Base-by-base conservation (phyloP, 2,113 vertebrate genomes). In the Aegithalos caudatus region DNA sequence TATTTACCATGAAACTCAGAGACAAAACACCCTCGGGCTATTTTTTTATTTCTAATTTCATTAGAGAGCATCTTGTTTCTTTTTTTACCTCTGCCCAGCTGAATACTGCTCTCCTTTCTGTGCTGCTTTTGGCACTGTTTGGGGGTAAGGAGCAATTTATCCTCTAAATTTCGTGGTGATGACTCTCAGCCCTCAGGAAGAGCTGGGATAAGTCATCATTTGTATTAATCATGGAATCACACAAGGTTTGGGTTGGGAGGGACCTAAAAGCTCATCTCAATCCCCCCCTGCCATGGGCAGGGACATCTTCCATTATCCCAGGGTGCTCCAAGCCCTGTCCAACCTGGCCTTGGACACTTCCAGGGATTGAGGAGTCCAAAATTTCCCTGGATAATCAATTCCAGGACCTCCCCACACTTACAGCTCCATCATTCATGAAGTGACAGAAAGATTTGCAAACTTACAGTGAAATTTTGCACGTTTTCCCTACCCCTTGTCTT, bases 1-100 rank as follows among this genome's bases (percentile, higher is more conserved):
- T 83, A 28, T 94, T 96, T 93, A 83, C 81, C 54, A 51, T 12
- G 85, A 95, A 93, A 93, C 92, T 93, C 87, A 3, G 14, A 31
- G n/a, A 77, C 38, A 80, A 95, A 95, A 87, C 31, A 47, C 42
- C 82, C 82, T 22, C 18, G 0, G 20, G 82, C 64, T 94, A 5
- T 27, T 92, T 91, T 91, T 91, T 48, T 76, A 53, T 81, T 86
- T 60, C 71, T 69, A 51, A 44, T 62, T 50, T 73, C 74, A n/a
- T 56, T n/a, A 35, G 44, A 47, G 60, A 81, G 81, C 12, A 29
- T 6, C 77, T 54, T 40, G 47, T 50, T 94, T 51, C 47, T 78
- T 88, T 89, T 90, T 88, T 93, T 1, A 35, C 13, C 24, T 24
- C 64, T 73, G 47, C 71, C 62, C 79, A 73, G 28, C 67, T 24